These are phyloP conservation scores for Scartelaos histophorus DNA, from an alignment of 2,113 vertebrate genomes.

Conservation along the genomic window DNA sequence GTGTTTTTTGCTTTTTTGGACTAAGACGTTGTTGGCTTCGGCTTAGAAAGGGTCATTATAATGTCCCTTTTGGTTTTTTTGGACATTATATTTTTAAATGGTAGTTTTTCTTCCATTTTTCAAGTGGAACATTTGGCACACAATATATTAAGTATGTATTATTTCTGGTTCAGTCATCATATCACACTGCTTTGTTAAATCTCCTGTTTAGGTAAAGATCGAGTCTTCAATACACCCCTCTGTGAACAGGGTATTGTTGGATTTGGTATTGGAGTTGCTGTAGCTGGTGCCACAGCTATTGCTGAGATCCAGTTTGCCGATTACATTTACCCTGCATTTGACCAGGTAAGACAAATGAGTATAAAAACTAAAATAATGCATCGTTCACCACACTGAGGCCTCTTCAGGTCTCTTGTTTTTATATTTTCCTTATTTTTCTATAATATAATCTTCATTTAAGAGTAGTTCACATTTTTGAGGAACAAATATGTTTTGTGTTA, in stretches of 20 bases:
- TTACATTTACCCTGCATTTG: constrained; percentile 98
- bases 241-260: constrained; percentile 99
- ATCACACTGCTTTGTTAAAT: background rate
- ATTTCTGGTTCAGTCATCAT: background rate
- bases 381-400: no score
- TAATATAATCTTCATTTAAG: no score
- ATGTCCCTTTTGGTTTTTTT: constrained; percentile 51
- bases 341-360: constrained; percentile 82
- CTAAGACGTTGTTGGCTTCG: constrained; percentile 35
- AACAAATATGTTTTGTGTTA: no score
- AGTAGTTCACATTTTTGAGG: no score
- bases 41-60: constrained; percentile 27
- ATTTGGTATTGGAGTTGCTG: constrained; percentile 93
- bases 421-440: background rate
- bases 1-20: constrained; percentile 45
- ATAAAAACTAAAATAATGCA: background rate
- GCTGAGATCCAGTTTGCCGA: constrained; percentile 99
- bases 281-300: constrained; percentile 91
- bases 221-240: constrained; percentile 97
- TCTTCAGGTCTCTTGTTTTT: background rate
- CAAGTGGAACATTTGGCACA: background rate
- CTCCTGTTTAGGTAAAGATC: constrained; percentile 85
- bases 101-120: constrained; percentile 26
- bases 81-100: constrained; percentile 14
- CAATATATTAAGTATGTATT: background rate